Percentiles rank a stretch among this genome's conserved stretches.
phyloP scores from a whole-genome alignment of 2,797 vertebrate species.

The Urocyon cinereoargenteus region DNA sequence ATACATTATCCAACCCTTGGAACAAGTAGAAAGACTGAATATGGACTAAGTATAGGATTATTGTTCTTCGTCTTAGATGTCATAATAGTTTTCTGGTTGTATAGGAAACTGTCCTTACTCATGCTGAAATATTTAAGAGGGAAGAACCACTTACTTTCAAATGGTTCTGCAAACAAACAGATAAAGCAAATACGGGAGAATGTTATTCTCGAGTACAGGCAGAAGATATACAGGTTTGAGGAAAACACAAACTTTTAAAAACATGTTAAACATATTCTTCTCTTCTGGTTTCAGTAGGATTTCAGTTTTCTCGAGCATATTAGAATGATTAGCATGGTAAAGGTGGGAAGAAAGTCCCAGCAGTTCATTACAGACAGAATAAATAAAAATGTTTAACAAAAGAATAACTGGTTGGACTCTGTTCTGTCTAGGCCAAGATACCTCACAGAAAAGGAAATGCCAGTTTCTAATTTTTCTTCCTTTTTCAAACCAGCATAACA shows the following conservation, averaged over 20 bases:
- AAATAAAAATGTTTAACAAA: neutral
- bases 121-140: neutral
- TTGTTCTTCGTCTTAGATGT: constrained; percentile 46
- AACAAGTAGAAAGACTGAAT: neutral
- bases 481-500: constrained; percentile 91
- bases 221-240: neutral
- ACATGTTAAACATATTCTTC: neutral
- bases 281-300: neutral
- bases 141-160: constrained; percentile 17
- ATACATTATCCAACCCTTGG: neutral
- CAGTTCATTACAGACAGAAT: neutral
- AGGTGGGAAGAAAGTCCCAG: neutral
- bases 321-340: neutral
- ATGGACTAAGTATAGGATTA: neutral
- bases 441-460: rapidly evolving
- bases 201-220: neutral
- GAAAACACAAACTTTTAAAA: neutral
- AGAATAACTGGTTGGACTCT: neutral
- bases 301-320: neutral
- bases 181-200: neutral
- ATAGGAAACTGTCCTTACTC: neutral
- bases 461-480: constrained; percentile 62
- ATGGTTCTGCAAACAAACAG: neutral
- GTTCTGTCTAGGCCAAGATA: constrained; percentile 41
- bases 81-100: neutral